Percentiles rank a stretch among this genome's conserved stretches.
These are phyloP conservation scores for Drosophila rufa DNA, from an alignment of 1,140 invertebrate genomes.

Conservation along the genomic window DNA sequence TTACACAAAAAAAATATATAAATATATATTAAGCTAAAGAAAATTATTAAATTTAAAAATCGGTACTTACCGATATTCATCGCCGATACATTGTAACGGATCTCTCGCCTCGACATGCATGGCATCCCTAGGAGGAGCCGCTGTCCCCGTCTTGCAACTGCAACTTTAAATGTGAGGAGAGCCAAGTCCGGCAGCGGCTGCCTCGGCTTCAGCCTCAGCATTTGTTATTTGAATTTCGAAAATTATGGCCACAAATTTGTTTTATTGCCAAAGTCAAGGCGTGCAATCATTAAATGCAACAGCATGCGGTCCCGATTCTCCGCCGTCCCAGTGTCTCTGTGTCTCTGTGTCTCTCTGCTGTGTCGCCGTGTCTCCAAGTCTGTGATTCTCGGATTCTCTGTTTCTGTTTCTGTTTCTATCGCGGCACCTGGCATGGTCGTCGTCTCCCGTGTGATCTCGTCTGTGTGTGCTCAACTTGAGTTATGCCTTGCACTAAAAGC, in stretches of 20 bases:
- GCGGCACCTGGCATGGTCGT: slow-evolving; percentile 25
- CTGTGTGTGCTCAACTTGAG: slow-evolving; percentile 56
- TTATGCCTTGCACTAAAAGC: slow-evolving; percentile 80
- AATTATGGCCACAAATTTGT: slow-evolving; percentile 84
- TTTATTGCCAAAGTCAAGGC: slow-evolving; percentile 84
- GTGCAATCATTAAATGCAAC: slow-evolving; percentile 84
- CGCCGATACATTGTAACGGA: neutral
- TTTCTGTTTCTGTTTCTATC: neutral
- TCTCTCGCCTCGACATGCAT: slow-evolving; percentile 8
- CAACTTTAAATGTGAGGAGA: slow-evolving; percentile 11
- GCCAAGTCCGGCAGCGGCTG: slow-evolving; percentile 35
- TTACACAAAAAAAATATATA: neutral
- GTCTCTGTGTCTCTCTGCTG: neutral
- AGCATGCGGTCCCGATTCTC: slow-evolving; percentile 70
- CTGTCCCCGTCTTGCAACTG: slow-evolving; percentile 8
- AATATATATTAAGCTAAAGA: neutral
- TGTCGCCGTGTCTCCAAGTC: slow-evolving; percentile 23
- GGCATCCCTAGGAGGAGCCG: neutral
- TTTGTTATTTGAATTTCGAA: slow-evolving; percentile 84
- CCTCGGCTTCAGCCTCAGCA: slow-evolving; percentile 44
- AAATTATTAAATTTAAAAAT: neutral
- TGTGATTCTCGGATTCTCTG: slow-evolving; percentile 9
- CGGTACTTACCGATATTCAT: neutral
- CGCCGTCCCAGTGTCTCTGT: slow-evolving; percentile 13
- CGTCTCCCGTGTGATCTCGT: slow-evolving; percentile 14